Conservation (phyloP, 1,140 invertebrate species). For the Tribolium madens region DNA sequence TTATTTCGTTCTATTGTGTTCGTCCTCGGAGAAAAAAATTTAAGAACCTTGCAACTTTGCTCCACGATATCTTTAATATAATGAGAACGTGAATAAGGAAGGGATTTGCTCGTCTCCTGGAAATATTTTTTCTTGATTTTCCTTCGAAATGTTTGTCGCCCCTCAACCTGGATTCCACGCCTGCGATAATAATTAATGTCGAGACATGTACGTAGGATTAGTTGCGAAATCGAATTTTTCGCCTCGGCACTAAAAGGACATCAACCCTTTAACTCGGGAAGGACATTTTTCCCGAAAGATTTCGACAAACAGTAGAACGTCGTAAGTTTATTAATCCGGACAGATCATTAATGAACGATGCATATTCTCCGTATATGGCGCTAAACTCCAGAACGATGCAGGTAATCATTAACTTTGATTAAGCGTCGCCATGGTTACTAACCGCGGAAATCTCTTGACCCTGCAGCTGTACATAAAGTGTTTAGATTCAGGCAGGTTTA, state of each 20-base stretch:
- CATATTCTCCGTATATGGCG: neutral
- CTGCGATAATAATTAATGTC: neutral
- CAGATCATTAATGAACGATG: conserved; percentile 13
- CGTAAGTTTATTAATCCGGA: neutral
- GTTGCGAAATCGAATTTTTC: conserved; percentile 1
- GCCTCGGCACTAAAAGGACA: neutral
- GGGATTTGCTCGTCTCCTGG: neutral
- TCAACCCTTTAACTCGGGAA: too few species aligned
- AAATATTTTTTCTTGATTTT: neutral
- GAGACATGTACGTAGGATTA: neutral
- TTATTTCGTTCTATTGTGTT: conserved; percentile 1
- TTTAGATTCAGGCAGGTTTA: neutral
- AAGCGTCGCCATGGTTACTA: conserved; percentile 21
- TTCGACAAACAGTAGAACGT: too few species aligned
- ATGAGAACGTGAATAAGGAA: neutral
- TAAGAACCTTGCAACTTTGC: conserved; percentile 6
- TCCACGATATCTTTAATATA: neutral
- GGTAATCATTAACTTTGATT: conserved; percentile 30
- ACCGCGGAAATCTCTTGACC: conserved; percentile 29
- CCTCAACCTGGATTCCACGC: neutral
- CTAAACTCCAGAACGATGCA: conserved; percentile 9
- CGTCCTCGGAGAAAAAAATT: neutral
- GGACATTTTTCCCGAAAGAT: neutral
- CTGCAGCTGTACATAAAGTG: neutral
- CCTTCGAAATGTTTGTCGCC: neutral